Percentiles rank a stretch among this genome's conserved stretches.
phyloP scores from a whole-genome alignment of 1,140 invertebrate species.

The Cheumatopsyche charites region DNA sequence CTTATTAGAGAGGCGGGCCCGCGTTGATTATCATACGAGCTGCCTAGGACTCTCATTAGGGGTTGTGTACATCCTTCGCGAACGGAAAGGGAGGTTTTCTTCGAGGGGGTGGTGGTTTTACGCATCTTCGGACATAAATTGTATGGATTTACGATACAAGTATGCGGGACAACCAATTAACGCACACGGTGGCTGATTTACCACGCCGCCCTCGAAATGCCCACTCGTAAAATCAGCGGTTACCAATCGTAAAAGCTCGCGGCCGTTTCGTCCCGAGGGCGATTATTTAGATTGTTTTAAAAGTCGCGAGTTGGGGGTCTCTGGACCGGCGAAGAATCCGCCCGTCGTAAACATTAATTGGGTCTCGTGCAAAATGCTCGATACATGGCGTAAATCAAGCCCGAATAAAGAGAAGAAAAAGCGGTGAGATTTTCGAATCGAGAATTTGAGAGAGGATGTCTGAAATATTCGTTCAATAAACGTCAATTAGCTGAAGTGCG shows the following conservation, averaged over 20 bases:
- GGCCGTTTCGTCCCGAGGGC: background rate
- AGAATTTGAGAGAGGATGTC: background rate
- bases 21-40: slow-evolving; percentile 30
- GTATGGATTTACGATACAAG: slow-evolving; percentile 32
- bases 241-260: slow-evolving; percentile 16
- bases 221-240: slow-evolving; percentile 21
- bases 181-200: slow-evolving; percentile 34
- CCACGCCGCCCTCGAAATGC: slow-evolving; percentile 31
- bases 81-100: no score
- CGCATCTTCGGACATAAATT: slow-evolving; percentile 33
- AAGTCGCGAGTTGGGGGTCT: background rate
- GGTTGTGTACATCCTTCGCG: no score
- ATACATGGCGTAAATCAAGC: slow-evolving; percentile 1
- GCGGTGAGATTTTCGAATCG: background rate
- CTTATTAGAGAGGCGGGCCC: slow-evolving; percentile 26
- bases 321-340: background rate
- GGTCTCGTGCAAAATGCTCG: slow-evolving; percentile 4
- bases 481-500: no score
- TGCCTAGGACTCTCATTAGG: slow-evolving; percentile 26
- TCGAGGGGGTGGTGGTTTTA: no score
- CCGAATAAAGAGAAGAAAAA: background rate
- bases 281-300: no score
- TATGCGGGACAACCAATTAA: slow-evolving; percentile 40
- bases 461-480: no score
- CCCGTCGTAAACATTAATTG: slow-evolving; percentile 3